Evolutionary conservation across 2,113 vertebrate genomes (phyloP).

Genomic region (Sclerurus mexicanus): DNA sequence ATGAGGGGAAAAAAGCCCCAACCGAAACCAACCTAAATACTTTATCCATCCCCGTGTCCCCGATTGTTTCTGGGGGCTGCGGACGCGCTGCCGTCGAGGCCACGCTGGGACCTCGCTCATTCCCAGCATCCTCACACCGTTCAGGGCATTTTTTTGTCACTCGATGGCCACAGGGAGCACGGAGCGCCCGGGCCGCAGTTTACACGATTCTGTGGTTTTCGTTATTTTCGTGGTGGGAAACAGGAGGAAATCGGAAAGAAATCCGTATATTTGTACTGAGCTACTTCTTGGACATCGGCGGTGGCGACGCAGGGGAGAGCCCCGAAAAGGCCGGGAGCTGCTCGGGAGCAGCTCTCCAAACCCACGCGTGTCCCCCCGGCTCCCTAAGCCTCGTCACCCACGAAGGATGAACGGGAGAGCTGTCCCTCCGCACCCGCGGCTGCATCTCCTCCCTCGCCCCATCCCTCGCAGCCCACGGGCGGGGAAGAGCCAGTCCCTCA

Average conservation of each 20-base stretch:
- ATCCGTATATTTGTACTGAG: neutral
- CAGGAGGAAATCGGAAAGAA: neutral
- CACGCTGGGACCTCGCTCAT: rapidly evolving
- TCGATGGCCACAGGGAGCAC: neutral
- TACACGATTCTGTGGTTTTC: neutral
- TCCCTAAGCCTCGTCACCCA: neutral
- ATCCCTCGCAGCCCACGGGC: neutral
- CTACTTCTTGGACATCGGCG: neutral
- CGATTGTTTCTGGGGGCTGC: neutral
- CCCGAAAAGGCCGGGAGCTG: neutral
- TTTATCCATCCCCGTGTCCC: neutral
- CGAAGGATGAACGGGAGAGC: neutral
- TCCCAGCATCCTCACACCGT: neutral
- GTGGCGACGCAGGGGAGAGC: neutral
- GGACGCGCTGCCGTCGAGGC: neutral
- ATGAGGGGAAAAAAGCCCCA: neutral
- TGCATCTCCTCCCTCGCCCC: neutral
- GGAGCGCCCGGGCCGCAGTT: neutral
- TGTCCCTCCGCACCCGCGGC: neutral
- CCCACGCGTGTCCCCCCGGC: neutral
- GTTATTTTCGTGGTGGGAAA: neutral
- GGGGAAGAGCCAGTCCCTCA: neutral
- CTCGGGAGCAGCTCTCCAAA: neutral
- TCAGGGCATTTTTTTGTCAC: neutral
- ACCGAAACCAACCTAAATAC: neutral